Evolutionary conservation across 2,797 vertebrate species (phyloP), one percentile per base, ranked within the genome.

Genomic region (Scolopax bukidnonensis): DNA sequence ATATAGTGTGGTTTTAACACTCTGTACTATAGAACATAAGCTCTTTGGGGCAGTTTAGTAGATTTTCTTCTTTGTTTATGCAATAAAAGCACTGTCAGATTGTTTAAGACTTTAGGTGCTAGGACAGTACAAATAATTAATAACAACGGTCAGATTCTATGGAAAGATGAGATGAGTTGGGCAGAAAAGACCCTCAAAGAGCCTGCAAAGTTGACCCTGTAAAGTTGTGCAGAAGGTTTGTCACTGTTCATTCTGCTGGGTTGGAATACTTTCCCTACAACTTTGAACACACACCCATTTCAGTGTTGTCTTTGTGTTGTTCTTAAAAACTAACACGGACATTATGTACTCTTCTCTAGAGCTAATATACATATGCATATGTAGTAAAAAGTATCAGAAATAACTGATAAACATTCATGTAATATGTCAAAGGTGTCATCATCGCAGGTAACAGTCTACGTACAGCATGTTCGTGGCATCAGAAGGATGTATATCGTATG

Each of bases 1-100:
- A 5, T 48, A 11, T 16, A 64, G 33, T 25, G 25, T 75, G 80
- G 33, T 83, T 95, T 92, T 87, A 92, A 68, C 51, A 41, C 48
- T 83, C 47, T 3, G 8, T 84, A 17, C 28, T 43, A 54, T 77
- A 36, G 23, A 23, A 48, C 67, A 19, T 32, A 78, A 90, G 45
- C 32, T 93, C 83, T 89, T 90, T 15, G 17, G 79, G 87, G 61
- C 45, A 75, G 48, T 82, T 79, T 82, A 43, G 59, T 21, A 84
- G 60, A 64, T 87, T 88, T 50, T 19, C 48, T 80, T 91, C 60
- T 43, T 54, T 96, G 64, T 89, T 93, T 89, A 61, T 74, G 41
- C 84, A 93, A 74, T 57, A 84, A 74, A 90, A 43, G 32, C 77
- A 64, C 10, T 21, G 56, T 64, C 67, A 74, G 74, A 59, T 63